Evolutionary conservation across 2,113 vertebrate genomes (phyloP), one percentile per base, ranked within the genome.

Genomic region (Propithecus coquereli): DNA sequence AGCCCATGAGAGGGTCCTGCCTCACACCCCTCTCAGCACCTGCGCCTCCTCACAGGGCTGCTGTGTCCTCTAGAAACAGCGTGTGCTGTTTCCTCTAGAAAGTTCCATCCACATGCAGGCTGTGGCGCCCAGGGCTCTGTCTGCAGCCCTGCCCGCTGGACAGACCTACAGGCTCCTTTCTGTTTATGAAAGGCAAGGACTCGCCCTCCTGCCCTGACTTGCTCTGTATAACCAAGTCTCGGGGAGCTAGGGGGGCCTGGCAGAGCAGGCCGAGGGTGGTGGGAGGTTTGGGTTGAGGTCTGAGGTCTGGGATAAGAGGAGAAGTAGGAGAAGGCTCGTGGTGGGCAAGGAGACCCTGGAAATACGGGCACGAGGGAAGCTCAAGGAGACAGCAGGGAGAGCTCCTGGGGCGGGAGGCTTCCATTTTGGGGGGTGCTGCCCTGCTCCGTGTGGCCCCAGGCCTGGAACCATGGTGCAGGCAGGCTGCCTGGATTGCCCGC

Each of bases 1-100:
- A 23, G 5, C 18, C 37, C 6, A n/a, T 22, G 0, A 0, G 20
- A 52, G 2, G 1, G 4, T 16, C 18, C 50, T 66, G 13, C 50
- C 84, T 83, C 0, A 25, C 0, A 11, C 13, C 14, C 1, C 8
- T 63, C 30, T 37, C n/a, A 8, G 32, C 23, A 0, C 13, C 34
- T 16, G 34, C 30, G 47, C 47, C 70, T 83, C n/a, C 40, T 47
- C 25, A 12, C 1, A 18, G 77, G 50, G 54, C 66, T 25, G 16
- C 68, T 16, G 0, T 7, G 9, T 27, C 23, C n/a, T n/a, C n/a
- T n/a, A n/a, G n/a, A n/a, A n/a, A n/a, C n/a, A n/a, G n/a, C n/a
- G n/a, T n/a, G n/a, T n/a, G 65, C 13, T 16, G 5, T 17, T 43
- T 81, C 25, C 57, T 34, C 47, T 16, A 8, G 43, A 52, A 3